A percentile compares a stretch with the other conserved stretches of the same genome.
Evolutionary conservation across 2,888 invertebrate species (phyloP).

Genomic region (Galerucella nymphaeae): DNA sequence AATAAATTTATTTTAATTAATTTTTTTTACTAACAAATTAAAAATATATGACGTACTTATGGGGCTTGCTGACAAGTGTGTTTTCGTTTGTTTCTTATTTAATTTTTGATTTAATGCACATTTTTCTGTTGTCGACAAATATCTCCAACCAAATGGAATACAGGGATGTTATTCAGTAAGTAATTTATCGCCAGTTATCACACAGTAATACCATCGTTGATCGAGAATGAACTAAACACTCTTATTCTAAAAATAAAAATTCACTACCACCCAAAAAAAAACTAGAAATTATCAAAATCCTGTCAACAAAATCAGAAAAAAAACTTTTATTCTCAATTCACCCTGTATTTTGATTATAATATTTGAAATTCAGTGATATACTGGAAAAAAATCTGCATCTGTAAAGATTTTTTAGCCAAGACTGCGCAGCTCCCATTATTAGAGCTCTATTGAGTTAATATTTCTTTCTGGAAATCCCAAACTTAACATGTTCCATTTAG

Average conservation of each 20-base stretch:
- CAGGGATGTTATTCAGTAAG: slow-evolving; percentile 83
- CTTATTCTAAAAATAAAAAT: neutral
- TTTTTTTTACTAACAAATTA: too few relatives aligned
- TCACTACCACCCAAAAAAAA: neutral
- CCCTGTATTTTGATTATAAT: too few relatives aligned
- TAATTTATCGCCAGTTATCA: slow-evolving; percentile 59
- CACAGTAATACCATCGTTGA: slow-evolving; percentile 39
- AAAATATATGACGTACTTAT: neutral
- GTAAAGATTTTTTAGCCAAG: too few relatives aligned
- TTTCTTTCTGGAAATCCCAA: too few relatives aligned
- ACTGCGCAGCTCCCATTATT: too few relatives aligned
- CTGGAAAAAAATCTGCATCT: too few relatives aligned
- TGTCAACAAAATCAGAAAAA: too few relatives aligned
- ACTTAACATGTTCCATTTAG: too few relatives aligned
- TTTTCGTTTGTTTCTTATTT: slow-evolving; percentile 42
- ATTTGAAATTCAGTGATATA: too few relatives aligned
- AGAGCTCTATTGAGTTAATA: too few relatives aligned
- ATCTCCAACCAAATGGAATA: slow-evolving; percentile 66
- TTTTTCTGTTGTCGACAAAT: slow-evolving; percentile 72
- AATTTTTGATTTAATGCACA: slow-evolving; percentile 72
- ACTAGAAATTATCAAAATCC: neutral
- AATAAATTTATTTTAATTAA: neutral
- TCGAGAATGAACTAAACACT: slow-evolving; percentile 10
- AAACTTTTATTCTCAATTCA: too few relatives aligned
- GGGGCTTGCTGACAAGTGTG: slow-evolving; percentile 49